Evolutionary conservation across 2,888 invertebrate genomes (phyloP), one percentile per base, ranked within the genome.

Genomic region (Cabera pusaria): DNA sequence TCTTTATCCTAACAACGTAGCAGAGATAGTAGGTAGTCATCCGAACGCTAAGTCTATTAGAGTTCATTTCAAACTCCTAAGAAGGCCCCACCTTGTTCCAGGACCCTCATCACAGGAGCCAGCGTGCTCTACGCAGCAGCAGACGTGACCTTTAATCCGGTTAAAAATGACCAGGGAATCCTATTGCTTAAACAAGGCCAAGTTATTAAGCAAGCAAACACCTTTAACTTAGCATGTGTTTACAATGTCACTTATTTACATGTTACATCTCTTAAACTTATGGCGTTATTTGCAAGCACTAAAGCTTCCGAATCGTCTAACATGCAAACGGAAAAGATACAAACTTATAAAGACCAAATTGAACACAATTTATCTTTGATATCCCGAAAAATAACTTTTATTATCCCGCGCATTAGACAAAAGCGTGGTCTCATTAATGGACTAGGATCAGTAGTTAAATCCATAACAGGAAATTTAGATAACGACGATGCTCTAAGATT

Each of bases 21-120:
- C 53, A 0, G 56, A 63, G 31, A 62, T 59, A 9, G 37, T 64
- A 48, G 56, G 55, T 5, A 62, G 55, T 7, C 52, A 59, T 3
- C 41, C 52, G 1, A 61, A 59, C 27, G 44, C 60, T 0, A 58
- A 59, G 40, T 37, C 56, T 1, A 56, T 58, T 1, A 41, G 55
- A 27, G 56, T 57, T 4, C 58, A 56, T 22, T 60, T 55, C 11
- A 29, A 47, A 3, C 34, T 62, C 45, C 17, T 56, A 46, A 51
- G 55, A 31, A 45, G 54, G 0, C 52, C 58, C 33, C 47, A 49
- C 37, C 39, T 45, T 59, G 40, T 60, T 59, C 10, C 53, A 59
- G 56, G 33, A 16, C 25, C 25, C 7, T 26, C 6, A 8, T 26
- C 25, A 8, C 25, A 19, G 29, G 11, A 5, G 10, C 19, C 16